Conservation (phyloP, 2,797 vertebrate species). For the Cossypha heuglini region DNA sequence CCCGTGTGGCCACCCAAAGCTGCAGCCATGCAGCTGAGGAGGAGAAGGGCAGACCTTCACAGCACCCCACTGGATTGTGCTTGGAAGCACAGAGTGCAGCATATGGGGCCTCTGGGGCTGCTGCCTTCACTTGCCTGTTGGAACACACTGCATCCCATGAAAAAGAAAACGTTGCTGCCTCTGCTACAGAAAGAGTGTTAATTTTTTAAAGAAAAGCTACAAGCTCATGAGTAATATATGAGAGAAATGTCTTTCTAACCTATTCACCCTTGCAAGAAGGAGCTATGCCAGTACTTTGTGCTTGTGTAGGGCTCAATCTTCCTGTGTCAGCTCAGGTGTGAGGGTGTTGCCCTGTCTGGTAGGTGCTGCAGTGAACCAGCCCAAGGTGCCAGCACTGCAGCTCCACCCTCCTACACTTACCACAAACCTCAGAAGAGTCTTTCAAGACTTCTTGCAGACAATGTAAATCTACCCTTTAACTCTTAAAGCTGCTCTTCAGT, state of each 20-base stretch:
- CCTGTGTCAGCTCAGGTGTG: neutral
- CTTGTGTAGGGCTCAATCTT: neutral
- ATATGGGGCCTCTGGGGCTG: fast-evolving
- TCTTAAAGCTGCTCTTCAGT: neutral
- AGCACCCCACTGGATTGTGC: neutral
- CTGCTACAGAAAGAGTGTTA: neutral
- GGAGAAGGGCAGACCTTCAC: neutral
- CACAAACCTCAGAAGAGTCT: neutral
- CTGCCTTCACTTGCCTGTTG: neutral
- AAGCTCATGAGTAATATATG: neutral
- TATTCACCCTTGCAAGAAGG: neutral
- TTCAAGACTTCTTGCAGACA: neutral
- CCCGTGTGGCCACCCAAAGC: neutral
- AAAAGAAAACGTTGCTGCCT: neutral
- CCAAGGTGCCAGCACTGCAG: neutral
- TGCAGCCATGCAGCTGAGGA: neutral
- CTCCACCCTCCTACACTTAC: neutral
- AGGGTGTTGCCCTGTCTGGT: fast-evolving
- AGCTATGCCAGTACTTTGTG: neutral
- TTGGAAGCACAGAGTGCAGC: neutral
- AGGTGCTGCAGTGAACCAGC: fast-evolving
- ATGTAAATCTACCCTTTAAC: neutral
- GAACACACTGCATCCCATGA: fast-evolving
- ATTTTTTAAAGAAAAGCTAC: neutral
- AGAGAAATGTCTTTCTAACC: neutral